Percentiles rank a stretch among this genome's conserved stretches.
These are phyloP conservation scores for Intellagama lesueurii DNA, from an alignment of 2,797 vertebrate genomes.

Conservation along the genomic window DNA sequence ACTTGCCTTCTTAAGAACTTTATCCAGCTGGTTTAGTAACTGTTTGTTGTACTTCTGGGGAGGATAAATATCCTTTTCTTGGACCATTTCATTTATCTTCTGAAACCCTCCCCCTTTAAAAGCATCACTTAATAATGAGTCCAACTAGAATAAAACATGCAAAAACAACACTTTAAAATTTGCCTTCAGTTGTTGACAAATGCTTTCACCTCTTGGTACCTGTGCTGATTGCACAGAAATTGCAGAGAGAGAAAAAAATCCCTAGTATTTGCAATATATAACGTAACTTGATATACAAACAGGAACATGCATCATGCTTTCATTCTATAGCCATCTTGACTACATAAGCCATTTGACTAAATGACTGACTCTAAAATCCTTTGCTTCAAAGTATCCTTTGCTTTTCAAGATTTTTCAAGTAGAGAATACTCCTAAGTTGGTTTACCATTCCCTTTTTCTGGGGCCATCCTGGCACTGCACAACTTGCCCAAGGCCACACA, in stretches of 20 bases:
- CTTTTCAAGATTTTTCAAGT: no score
- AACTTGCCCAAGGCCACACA: no score
- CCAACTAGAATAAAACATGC: conserved; percentile 62
- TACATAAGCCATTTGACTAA: background rate
- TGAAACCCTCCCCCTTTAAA: conserved; percentile 75
- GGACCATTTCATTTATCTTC: conserved; percentile 75
- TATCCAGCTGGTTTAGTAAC: conserved; percentile 77
- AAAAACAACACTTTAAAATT: background rate
- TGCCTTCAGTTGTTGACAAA: background rate
- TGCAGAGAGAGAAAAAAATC: no score
- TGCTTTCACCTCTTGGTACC: background rate
- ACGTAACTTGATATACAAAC: background rate
- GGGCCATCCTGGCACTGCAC: no score
- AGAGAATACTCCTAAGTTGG: no score
- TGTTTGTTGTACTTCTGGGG: conserved; percentile 74
- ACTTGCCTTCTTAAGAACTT: conserved; percentile 77
- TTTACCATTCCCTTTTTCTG: no score
- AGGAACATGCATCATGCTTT: background rate
- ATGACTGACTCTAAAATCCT: background rate
- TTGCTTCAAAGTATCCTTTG: background rate
- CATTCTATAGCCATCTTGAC: background rate
- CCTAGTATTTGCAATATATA: background rate
- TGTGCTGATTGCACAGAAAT: background rate
- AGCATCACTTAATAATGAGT: conserved; percentile 69
- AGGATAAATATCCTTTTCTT: conserved; percentile 55